Evolutionary conservation across 2,888 invertebrate species (phyloP).

Genomic region (Tribolium freemani): DNA sequence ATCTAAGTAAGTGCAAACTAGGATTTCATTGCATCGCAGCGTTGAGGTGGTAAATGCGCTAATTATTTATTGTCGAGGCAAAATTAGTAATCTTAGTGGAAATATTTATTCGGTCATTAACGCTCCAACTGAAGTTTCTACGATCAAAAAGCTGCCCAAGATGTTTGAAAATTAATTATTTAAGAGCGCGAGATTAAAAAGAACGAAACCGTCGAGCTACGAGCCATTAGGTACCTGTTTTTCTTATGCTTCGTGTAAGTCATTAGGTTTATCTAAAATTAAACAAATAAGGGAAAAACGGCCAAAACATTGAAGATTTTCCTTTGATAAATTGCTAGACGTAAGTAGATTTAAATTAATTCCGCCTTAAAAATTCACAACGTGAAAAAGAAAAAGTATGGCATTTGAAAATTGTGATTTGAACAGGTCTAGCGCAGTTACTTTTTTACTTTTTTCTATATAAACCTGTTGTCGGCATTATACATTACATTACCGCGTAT

Average conservation of each 20-base stretch:
- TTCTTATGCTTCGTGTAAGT: not conserved
- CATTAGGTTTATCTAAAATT: not conserved
- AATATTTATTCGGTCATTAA: conserved; percentile 37
- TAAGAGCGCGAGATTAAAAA: not conserved
- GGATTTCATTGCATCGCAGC: not conserved
- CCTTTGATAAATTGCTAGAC: too few relatives aligned
- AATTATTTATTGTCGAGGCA: conserved; percentile 24
- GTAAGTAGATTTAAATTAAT: too few relatives aligned
- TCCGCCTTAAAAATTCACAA: too few relatives aligned
- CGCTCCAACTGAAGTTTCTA: conserved; percentile 6
- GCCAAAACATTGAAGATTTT: too few relatives aligned
- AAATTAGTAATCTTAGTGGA: conserved; percentile 19
- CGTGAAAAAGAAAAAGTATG: too few relatives aligned
- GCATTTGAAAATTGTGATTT: too few relatives aligned
- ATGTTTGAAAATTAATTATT: conserved; percentile 28
- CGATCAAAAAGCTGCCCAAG: conserved; percentile 4
- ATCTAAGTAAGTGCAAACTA: conserved; percentile 1
- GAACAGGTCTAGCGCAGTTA: too few relatives aligned
- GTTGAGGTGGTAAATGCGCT: conserved; percentile 7
- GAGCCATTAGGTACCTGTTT: not conserved
- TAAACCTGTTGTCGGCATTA: not conserved
- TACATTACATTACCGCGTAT: not conserved
- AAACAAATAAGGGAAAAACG: not conserved
- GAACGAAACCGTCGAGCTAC: not conserved
- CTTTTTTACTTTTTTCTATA: not conserved